Conservation (phyloP, 2,797 vertebrate genomes). For the Lagodon rhomboides region DNA sequence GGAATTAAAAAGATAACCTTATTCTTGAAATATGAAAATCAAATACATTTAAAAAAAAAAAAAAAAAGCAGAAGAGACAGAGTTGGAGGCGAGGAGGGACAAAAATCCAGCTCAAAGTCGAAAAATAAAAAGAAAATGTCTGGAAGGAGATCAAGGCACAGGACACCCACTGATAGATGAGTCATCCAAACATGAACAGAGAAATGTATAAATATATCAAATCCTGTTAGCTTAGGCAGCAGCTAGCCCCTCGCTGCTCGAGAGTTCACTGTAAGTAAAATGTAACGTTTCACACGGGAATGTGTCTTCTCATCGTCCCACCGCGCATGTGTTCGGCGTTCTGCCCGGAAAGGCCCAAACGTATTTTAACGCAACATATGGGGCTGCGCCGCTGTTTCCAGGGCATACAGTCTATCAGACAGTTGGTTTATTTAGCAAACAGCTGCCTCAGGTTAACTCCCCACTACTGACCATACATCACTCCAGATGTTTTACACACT, state of each 20-base stretch:
- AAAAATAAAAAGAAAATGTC: constrained; percentile 41
- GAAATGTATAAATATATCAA: constrained; percentile 75
- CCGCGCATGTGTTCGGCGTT: neutral
- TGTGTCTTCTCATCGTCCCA: neutral
- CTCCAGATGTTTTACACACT: constrained; percentile 52
- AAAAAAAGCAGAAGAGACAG: constrained; percentile 27
- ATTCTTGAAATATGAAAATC: constrained; percentile 51
- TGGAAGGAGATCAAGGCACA: constrained; percentile 76
- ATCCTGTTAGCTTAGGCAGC: constrained; percentile 62
- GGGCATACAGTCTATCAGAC: neutral
- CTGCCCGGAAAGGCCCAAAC: neutral
- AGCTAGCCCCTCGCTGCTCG: constrained; percentile 35
- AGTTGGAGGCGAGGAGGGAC: constrained; percentile 36
- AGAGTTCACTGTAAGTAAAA: constrained; percentile 53
- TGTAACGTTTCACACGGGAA: constrained; percentile 49
- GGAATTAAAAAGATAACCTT: constrained; percentile 20
- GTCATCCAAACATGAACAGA: constrained; percentile 73
- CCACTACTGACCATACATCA: constrained; percentile 26
- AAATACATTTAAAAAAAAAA: constrained; percentile 33
- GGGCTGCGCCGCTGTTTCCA: neutral
- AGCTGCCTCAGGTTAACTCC: constrained; percentile 31
- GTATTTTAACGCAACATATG: neutral
- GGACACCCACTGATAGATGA: constrained; percentile 77
- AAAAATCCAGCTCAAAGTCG: constrained; percentile 44
- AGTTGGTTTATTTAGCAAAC: constrained; percentile 14